Base-by-base conservation (phyloP, 2,888 invertebrate species). In the Caenorhabditis sp. region DNA sequence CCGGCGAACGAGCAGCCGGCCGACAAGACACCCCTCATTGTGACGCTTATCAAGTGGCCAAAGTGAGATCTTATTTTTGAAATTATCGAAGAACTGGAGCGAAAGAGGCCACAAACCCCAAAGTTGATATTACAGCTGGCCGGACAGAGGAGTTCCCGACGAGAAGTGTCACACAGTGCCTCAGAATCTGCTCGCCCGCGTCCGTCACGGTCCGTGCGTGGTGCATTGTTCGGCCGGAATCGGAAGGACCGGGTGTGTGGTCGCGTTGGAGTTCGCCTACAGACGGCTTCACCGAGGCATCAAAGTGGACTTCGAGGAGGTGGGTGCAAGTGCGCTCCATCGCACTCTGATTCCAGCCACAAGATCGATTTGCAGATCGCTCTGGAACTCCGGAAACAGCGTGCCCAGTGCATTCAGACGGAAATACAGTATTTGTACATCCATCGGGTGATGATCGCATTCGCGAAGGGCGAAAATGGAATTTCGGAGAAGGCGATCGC, bases 211-310 rank as follows among this genome's bases (percentile, higher is more conserved):
- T 2, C 78, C 79, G 7, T 75, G 76, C 37, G 78, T 83, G 11
- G 76, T 82, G 8, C 83, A 83, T 59, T 83, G 83, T 35, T 82
- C 82, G 7, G 82, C 82, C n/a, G 79, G 83, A 13, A 83, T 83
- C 45, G 83, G 83, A 27, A 15, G 83, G 35, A 83, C 82, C 9
- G 83, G 83, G 11, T 82, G 80, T 66, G 50, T 83, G 11, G 73
- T 83, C 22, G 83, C 80, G 3, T 55, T 83, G 50, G 81, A 82
- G 26, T 78, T 83, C 39, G 83, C 83, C 8, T 75, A 78, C 32
- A 68, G 70, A 5, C 48, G 61, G 46, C 56, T 83, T 48, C 41
- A 52, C 15, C 56, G 52, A 8, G 80, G 78, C 13, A 58, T 71
- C 46, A 52, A 63, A 15, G 70, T 83, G n/a, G 74, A 82, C 26